Percentiles rank a stretch among this genome's conserved stretches.
phyloP scores from a whole-genome alignment of 2,113 vertebrate genomes.

The Quiscalus mexicanus region DNA sequence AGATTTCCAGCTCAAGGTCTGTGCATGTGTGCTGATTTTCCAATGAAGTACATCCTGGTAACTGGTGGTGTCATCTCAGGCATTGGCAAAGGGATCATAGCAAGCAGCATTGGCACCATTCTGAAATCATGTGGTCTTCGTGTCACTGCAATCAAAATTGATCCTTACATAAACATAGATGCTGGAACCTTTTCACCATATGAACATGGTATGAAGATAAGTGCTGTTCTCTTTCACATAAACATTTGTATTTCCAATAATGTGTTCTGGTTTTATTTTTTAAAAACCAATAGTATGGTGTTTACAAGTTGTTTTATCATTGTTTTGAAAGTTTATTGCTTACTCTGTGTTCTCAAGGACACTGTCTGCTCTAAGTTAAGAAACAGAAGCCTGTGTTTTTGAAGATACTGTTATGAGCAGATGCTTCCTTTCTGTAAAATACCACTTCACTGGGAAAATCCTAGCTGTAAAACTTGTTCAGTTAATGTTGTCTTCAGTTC shows the following conservation, averaged over 20 bases:
- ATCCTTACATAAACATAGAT: conserved; percentile 83
- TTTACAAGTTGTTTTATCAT: background rate
- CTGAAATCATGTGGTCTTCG: conserved; percentile 80
- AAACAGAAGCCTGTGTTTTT: background rate
- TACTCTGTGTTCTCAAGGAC: background rate
- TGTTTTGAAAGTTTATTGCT: background rate
- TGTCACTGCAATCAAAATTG: conserved; percentile 84
- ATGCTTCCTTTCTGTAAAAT: background rate
- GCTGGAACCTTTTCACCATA: conserved; percentile 83
- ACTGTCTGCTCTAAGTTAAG: background rate
- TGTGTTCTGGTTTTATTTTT: background rate
- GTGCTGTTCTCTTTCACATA: background rate
- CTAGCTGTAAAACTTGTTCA: background rate
- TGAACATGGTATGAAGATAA: conserved; percentile 73
- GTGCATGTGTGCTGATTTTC: background rate
- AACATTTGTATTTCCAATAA: background rate
- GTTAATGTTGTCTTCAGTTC: background rate
- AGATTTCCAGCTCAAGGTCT: conserved; percentile 13
- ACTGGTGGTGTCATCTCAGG: conserved; percentile 82
- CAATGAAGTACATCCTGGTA: conserved; percentile 83
- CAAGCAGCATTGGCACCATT: conserved; percentile 81
- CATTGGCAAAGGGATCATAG: conserved; percentile 84
- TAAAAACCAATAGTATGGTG: fast-evolving
- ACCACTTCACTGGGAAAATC: background rate
- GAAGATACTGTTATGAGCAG: background rate